These are phyloP conservation scores for Gari tellinella DNA, from an alignment of 2,888 invertebrate species.

Conservation along the genomic window DNA sequence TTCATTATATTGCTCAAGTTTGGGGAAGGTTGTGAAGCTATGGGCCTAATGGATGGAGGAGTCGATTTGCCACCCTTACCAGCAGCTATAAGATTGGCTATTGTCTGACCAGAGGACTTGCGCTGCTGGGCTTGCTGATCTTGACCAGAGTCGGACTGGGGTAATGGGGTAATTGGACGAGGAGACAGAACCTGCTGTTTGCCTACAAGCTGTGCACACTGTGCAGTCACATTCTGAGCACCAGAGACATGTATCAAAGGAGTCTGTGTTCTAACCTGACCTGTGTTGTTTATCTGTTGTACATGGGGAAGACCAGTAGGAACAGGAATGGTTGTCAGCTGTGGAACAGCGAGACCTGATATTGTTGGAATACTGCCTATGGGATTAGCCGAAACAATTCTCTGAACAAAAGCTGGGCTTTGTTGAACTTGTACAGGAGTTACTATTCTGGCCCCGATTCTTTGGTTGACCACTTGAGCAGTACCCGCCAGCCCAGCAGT, in stretches of 20 bases:
- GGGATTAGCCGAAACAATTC: slow-evolving; percentile 35
- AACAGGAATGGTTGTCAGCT: slow-evolving; percentile 21
- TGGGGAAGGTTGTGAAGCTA: slow-evolving; percentile 17
- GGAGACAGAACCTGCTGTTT: too few species aligned
- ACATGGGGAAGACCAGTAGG: slow-evolving; percentile 12
- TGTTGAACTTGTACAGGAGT: slow-evolving; percentile 19
- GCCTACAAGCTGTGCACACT: not conserved
- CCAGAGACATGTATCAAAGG: slow-evolving; percentile 24
- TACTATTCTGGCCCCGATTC: slow-evolving; percentile 39
- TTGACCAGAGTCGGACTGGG: too few species aligned
- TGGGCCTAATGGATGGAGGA: slow-evolving; percentile 20
- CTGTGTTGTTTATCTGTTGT: slow-evolving; percentile 11
- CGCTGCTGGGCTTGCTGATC: not conserved
- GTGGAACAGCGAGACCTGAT: slow-evolving; percentile 15
- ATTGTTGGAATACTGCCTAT: slow-evolving; percentile 13
- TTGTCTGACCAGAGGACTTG: slow-evolving; percentile 42
- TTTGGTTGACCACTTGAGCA: slow-evolving; percentile 36
- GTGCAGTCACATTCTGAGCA: slow-evolving; percentile 18
- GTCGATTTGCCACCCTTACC: slow-evolving; percentile 37
- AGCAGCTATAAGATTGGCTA: slow-evolving; percentile 53
- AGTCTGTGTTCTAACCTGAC: slow-evolving; percentile 30
- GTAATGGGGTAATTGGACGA: too few species aligned
- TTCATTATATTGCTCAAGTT: slow-evolving; percentile 54
- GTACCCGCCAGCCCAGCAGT: slow-evolving; percentile 38
- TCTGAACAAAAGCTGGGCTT: slow-evolving; percentile 37